Base-by-base conservation (phyloP, 2,888 invertebrate genomes). In the Cheilosia grossa region DNA sequence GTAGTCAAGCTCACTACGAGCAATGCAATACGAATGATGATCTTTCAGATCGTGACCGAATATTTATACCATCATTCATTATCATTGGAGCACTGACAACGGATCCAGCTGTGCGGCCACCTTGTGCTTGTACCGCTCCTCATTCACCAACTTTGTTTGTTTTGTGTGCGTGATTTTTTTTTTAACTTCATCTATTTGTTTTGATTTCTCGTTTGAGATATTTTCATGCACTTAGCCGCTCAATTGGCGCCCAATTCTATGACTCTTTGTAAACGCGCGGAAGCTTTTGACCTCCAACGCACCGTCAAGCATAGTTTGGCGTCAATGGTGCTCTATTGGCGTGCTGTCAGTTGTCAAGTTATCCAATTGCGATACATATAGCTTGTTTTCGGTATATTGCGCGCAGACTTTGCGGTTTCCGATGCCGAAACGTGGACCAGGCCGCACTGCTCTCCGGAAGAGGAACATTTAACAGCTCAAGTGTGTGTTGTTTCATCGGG, bases 231-330 rank as follows among this genome's bases (percentile, higher is more conserved):
- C 74, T 83, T 75, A 83, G 64, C 59, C 59, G 69, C 70, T 83
- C 74, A 66, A 80, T 64, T 74, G 80, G 74, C 80, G 80, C 69
- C 74, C 69, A 80, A 83, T 70, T 79, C 69, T 70, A 58, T 53
- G 61, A 21, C 42, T 24, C 24, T 47, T n/a, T 33, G 33, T 44
- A 42, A 5, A n/a, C 54, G 30, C 37, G 56, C 69, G 51, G 44
- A 69, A 72, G 72, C 77, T 69, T 83, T 74, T 83, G 83, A 83
- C 83, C 80, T 83, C 83, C 69, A 64, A 58, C 67, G 33, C 56
- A 53, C 59, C 24, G 49, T 56, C n/a, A 27, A 56, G 21, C 72
- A 63, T 70, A 42, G 40, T 24, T 66, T 73, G 66, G 47, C 27
- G 59, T 83, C 54, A 49, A 80, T 66, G 69, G 59, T 74, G 67